phyloP scores from a whole-genome alignment of 1,140 invertebrate genomes.

The Hestina assimilis region DNA sequence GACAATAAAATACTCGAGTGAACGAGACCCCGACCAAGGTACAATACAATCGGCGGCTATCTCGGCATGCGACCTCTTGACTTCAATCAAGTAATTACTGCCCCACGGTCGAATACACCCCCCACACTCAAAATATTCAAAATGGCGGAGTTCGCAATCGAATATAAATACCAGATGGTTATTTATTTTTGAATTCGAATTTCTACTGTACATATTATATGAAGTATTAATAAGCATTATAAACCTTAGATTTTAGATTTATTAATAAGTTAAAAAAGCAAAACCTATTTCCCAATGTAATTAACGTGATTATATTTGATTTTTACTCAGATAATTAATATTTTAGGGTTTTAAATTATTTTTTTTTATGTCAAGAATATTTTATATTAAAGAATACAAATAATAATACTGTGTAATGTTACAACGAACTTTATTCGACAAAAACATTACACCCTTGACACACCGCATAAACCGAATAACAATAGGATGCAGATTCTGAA shows the following conservation, averaged over 20 bases:
- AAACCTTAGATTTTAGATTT: too few relatives aligned
- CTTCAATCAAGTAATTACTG: slow-evolving; percentile 77
- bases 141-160: slow-evolving; percentile 57
- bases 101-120: slow-evolving; percentile 64
- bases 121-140: slow-evolving; percentile 64
- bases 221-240: too few relatives aligned
- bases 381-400: slow-evolving; percentile 24
- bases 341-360: too few relatives aligned
- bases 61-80: slow-evolving; percentile 73
- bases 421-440: slow-evolving; percentile 44
- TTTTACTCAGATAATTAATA: too few relatives aligned
- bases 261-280: too few relatives aligned
- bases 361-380: too few relatives aligned
- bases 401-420: slow-evolving; percentile 38
- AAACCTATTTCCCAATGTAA: too few relatives aligned
- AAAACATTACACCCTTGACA: slow-evolving; percentile 76
- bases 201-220: neutral
- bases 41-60: slow-evolving; percentile 60
- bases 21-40: slow-evolving; percentile 40
- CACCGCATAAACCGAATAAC: slow-evolving; percentile 73
- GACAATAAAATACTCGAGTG: slow-evolving; percentile 57
- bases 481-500: slow-evolving; percentile 76
- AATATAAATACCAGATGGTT: slow-evolving; percentile 21
- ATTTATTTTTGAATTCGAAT: neutral
- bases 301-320: too few relatives aligned